Evolutionary conservation across 2,888 invertebrate species (phyloP), one percentile per base, ranked within the genome.

Genomic region (Athetis lepigone): DNA sequence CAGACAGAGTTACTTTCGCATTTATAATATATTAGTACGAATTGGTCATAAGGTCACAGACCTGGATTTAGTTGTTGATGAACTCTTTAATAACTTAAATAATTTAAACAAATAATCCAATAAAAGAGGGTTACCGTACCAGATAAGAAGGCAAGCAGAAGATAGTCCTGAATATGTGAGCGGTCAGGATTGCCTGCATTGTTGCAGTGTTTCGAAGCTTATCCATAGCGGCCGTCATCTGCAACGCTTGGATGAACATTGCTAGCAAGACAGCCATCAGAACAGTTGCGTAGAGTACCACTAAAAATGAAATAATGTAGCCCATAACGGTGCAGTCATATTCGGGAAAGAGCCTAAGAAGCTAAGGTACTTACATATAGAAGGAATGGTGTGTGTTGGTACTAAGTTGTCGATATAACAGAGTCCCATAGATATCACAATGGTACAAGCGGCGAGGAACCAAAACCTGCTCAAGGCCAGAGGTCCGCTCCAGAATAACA

Each of bases 401-500:
- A 94, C 85, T 45, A 94, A 74, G 52, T 80, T 88, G 72, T 94
- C 92, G 2, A 95, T 86, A 37, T 88, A 90, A 29, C 91, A 90
- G 6, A 94, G 71, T 4, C 93, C 92, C 79, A 90, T 82, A 29
- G 87, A 88, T 29, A 95, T 88, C 4, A 92, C 74, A 1, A 90
- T 77, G 0, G 81, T 73, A 9, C 88, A 85, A 0, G 89, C 86
- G 0, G 88, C 79, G 70, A 92, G 90, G 79, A 93, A 92, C 90
- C 89, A 91, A 6, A 94, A 86, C 11, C 93, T 80, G 2, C 81
- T 78, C 81, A 90, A 77, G 2, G 83, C 87, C 6, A 94, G 69
- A 0, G 92, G 87, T 16, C 93, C 90, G 9, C 85, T 88, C 93
- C 93, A 94, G 71, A 94, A 94, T 0, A 94, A 78, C 0, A 93